A percentile compares a stretch with the other conserved stretches of the same genome.
Conservation (phyloP, 1,140 invertebrate genomes). For the Cyclargus thomasi region DNA sequence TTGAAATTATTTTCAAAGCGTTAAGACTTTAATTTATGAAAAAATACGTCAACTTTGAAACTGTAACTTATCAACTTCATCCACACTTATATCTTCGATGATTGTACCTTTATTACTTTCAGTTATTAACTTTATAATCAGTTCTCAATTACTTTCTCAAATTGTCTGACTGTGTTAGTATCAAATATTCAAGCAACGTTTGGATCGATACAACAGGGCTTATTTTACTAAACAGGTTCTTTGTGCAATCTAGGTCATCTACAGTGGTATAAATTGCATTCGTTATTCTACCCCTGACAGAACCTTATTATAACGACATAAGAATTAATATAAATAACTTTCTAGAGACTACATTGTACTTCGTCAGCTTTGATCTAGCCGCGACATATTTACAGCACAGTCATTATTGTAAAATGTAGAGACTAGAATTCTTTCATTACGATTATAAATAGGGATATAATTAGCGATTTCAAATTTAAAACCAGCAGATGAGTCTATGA, state of each 20-base stretch:
- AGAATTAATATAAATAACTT: too few species aligned
- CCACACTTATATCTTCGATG: too few species aligned
- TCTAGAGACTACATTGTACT: background rate
- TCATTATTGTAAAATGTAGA: background rate
- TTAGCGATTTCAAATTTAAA: background rate
- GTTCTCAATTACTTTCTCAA: background rate
- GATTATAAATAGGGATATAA: background rate
- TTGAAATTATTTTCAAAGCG: too few species aligned
- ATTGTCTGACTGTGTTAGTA: background rate
- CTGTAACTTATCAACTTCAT: too few species aligned
- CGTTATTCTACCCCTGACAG: background rate
- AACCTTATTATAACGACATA: too few species aligned
- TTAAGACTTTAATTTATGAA: too few species aligned
- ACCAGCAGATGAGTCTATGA: background rate
- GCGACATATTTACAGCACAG: background rate
- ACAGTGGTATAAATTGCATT: conserved; percentile 1
- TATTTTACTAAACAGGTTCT: conserved; percentile 6
- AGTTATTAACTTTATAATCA: too few species aligned
- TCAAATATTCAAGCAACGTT: background rate
- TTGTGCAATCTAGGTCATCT: background rate
- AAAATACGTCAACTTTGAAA: too few species aligned
- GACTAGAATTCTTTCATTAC: background rate
- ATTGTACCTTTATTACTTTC: too few species aligned
- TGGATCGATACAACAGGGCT: background rate
- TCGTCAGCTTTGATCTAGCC: background rate